Evolutionary conservation across 2,888 invertebrate genomes (phyloP), one percentile per base, ranked within the genome.

Genomic region (Habroteleia sp.): DNA sequence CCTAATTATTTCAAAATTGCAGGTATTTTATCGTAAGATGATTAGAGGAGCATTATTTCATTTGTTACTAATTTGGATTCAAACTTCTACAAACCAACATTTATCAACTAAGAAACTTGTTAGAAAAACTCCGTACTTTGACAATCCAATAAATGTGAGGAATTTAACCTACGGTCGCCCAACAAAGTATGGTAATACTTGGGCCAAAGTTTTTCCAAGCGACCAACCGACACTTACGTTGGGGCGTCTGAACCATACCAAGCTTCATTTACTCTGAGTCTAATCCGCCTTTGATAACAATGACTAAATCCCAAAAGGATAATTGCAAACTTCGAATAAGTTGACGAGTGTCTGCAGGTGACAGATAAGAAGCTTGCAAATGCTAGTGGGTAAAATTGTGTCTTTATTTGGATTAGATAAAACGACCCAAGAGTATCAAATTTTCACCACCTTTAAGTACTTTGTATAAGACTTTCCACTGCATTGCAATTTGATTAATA

Each of bases 401-500:
- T 3, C 20, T 20, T 20, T 20, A 20, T 20, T 3, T 4, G n/a
- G n/a, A n/a, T n/a, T n/a, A n/a, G n/a, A n/a, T 20, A 4, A 4
- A 20, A 20, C 20, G 20, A 20, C 20, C 20, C 20, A 20, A n/a
- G n/a, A n/a, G n/a, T n/a, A 2, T 20, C 25, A 35, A 44, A 44
- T 44, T 44, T 54, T 29, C 31, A 20, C 23, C 16, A 14, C 27
- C 31, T 56, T 44, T 14, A 31, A 11, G 44, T 35, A 44, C 42
- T 58, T 44, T 35, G 44, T 35, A 10, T 58, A 58, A 58, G 42
- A 35, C 23, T 16, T 58, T 58, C 14, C 3, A 50, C 35, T 8
- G 50, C 8, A 25, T 33, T 44, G 44, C 58, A 58, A 44, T 58
- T 44, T 58, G 8, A 35, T 23, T 42, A 42, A 58, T 42, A 42